Evolutionary conservation across 2,888 invertebrate genomes (phyloP).

Genomic region (Volucella bombylans): DNA sequence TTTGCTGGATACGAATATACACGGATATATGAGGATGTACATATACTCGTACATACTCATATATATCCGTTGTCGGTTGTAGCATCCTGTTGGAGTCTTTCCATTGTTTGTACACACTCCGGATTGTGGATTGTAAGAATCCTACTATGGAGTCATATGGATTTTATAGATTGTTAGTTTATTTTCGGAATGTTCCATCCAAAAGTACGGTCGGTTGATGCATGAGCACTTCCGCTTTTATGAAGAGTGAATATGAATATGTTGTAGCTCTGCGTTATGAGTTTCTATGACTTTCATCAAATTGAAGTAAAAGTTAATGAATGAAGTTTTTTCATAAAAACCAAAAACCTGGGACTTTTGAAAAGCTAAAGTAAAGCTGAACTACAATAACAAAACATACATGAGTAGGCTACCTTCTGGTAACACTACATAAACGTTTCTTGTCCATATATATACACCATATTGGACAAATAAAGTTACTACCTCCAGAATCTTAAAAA

Average conservation of each 20-base stretch:
- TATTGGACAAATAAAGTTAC: too few relatives aligned
- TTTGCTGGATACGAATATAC: constrained; percentile 17
- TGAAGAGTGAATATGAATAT: not conserved
- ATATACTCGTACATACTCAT: too few relatives aligned
- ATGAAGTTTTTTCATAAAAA: not conserved
- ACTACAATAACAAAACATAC: too few relatives aligned
- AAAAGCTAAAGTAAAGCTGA: too few relatives aligned
- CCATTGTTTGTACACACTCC: not conserved
- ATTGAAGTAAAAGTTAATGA: constrained; percentile 19
- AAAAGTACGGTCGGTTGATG: constrained; percentile 3
- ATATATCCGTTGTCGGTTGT: constrained; percentile 19
- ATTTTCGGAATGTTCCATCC: not conserved
- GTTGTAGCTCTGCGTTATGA: constrained; percentile 6
- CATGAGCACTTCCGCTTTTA: constrained; percentile 22
- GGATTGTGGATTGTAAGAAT: constrained; percentile 54
- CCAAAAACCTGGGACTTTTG: not conserved
- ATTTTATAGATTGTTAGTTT: constrained; percentile 2
- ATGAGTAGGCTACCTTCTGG: too few relatives aligned
- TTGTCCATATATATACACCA: too few relatives aligned
- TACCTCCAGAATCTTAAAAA: too few relatives aligned
- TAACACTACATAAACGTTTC: too few relatives aligned
- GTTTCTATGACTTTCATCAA: constrained; percentile 4
- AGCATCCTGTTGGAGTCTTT: constrained; percentile 16
- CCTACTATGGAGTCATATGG: constrained; percentile 25
- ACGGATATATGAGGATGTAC: not conserved